Base-by-base conservation (phyloP, 2,888 invertebrate genomes). In the Drosophila leonis region DNA sequence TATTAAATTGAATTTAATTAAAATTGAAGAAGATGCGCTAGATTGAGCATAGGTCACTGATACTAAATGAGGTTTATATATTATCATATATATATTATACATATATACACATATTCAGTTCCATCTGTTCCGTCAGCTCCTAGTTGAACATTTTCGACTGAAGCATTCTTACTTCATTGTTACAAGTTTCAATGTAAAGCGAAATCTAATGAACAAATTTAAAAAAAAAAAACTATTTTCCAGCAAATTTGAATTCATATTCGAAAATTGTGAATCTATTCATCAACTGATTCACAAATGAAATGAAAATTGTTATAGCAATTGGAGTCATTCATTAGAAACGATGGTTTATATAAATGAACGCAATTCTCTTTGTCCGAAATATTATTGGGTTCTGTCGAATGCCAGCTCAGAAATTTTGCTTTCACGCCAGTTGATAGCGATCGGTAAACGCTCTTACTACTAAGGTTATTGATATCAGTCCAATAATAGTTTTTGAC, bases 261-360 rank as follows among this genome's bases (percentile, higher is more conserved):
- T 39, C 2, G 4, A 24, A 29, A n/a, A 18, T 12, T 42, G 4
- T 4, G 13, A 48, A 20, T 4, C 42, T 59, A 69, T 37, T 48
- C 48, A n/a, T 69, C 46, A 8, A 9, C 12, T 29, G 8, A 10
- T 31, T 75, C 64, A 37, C 75, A 75, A 2, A 75, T 75, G 20
- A 75, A 75, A 41, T 35, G 15, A 0, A 12, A 0, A 1, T 1
- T 0, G 0, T 0, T 0, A 8, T 2, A 8, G 48, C 64, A 74
- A 7, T 12, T 10, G 3, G 12, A 1, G 10, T 70, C 64, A 15
- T 70, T 69, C 52, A 74, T 55, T 4, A 18, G 0, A 4, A 4
- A 20, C 1, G 2, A 0, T 0, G 0, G 0, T 0, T 13, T 20
- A 0, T 5, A 1, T 9, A 75, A 1, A 15, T 9, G 18, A 10